phyloP scores from a whole-genome alignment of 1,140 invertebrate genomes.

The Solen grandis region DNA sequence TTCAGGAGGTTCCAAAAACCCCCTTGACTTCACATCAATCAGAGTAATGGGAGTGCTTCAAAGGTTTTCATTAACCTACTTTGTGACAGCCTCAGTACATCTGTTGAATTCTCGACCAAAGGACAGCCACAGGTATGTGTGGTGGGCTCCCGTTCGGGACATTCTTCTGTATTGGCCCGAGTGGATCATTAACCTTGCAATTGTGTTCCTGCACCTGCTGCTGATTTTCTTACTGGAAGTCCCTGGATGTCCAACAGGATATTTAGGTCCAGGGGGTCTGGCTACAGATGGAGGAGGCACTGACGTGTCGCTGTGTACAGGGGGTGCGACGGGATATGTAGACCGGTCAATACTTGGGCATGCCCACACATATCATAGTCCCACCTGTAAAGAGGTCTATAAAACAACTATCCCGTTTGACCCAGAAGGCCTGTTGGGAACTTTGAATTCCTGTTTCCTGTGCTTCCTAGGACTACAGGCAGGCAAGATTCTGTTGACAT shows the following conservation, averaged over 20 bases:
- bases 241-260: slow-evolving; percentile 84
- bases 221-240: slow-evolving; percentile 88
- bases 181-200: slow-evolving; percentile 86
- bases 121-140: slow-evolving; percentile 70
- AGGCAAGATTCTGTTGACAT: slow-evolving; percentile 87
- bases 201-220: slow-evolving; percentile 85
- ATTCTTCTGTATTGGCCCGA: slow-evolving; percentile 85
- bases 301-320: slow-evolving; percentile 87
- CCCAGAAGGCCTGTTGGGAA: slow-evolving; percentile 90
- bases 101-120: slow-evolving; percentile 76
- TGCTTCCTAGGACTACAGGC: slow-evolving; percentile 85
- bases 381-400: slow-evolving; percentile 87
- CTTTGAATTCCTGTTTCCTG: slow-evolving; percentile 82
- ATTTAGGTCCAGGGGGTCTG: slow-evolving; percentile 91
- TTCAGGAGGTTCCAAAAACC: slow-evolving; percentile 55
- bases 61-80: slow-evolving; percentile 89
- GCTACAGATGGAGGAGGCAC: slow-evolving; percentile 83
- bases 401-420: slow-evolving; percentile 86
- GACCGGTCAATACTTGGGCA: slow-evolving; percentile 87
- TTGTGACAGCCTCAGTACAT: slow-evolving; percentile 87
- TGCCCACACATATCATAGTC: slow-evolving; percentile 88
- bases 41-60: slow-evolving; percentile 92
- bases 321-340: slow-evolving; percentile 90
- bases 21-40: slow-evolving; percentile 78
- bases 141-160: slow-evolving; percentile 85